Base-by-base conservation (phyloP, 2,888 invertebrate species). In the Trissolcus japonicus region DNA sequence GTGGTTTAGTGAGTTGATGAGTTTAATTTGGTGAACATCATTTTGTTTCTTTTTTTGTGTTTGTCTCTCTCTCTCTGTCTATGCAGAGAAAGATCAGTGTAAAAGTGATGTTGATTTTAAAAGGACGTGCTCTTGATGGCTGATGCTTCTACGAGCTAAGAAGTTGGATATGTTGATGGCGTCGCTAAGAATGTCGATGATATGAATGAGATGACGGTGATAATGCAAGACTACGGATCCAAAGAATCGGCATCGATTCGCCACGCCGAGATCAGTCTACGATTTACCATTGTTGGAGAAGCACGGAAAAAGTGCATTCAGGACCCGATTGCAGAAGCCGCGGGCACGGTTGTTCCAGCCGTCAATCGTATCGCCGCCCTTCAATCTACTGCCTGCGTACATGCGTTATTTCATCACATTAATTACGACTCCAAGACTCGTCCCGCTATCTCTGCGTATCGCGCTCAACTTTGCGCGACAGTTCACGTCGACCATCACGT, bases 311-410 rank as follows among this genome's bases (percentile, higher is more conserved):
- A 89, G 84, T 69, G 86, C 86, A 83, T 89, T 89, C 83, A 88
- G 82, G 80, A 88, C 83, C 82, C 89, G 88, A 83, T 85, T 88
- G 86, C 89, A 89, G 86, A 89, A 89, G 75, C 88, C 89, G 72
- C 89, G 87, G 73, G 89, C 89, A 77, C 89, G 87, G 82, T 86
- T 85, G 83, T 89, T 89, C 89, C 89, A 89, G 72, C 85, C 88
- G 77, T 85, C 83, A 80, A 86, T 84, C 78, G 83, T 83, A 81
- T 86, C 84, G 76, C 83, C 83, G 78, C 85, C 85, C 80, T 84
- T 87, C 84, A 86, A 85, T 84, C 85, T 87, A 84, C 85, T 85
- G 80, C 87, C 89, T 89, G 86, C 79, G 77, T 81, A 83, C 83
- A 85, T 81, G 83, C 80, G 80, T 77, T 59, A 77, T 66, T 73